Percentiles rank a stretch among this genome's conserved stretches.
These are phyloP conservation scores for Gymnothorax javanicus DNA, from an alignment of 2,797 vertebrate species.

Conservation along the genomic window DNA sequence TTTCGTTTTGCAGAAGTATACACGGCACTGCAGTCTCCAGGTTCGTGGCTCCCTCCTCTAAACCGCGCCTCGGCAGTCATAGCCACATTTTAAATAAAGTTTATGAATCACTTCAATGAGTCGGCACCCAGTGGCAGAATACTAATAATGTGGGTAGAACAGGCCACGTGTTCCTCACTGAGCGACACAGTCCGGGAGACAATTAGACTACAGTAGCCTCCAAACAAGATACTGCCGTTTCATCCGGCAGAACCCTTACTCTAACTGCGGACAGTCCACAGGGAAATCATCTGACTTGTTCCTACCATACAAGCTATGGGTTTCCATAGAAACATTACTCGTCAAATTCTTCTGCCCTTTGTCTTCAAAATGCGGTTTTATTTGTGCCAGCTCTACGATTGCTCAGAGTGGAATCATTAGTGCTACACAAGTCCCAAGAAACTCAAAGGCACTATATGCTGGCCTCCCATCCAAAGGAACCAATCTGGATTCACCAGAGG, in stretches of 20 bases:
- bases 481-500: too few species aligned
- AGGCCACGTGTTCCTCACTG: background rate
- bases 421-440: background rate
- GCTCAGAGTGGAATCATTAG: background rate
- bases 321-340: constrained; percentile 72
- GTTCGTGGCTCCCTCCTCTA: background rate
- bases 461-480: too few species aligned
- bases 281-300: constrained; percentile 70
- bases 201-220: constrained; percentile 13
- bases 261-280: constrained; percentile 44
- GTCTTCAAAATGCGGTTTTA: constrained; percentile 25
- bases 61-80: background rate
- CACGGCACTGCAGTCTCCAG: background rate
- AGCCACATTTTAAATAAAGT: constrained; percentile 13
- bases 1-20: background rate
- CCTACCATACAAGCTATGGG: constrained; percentile 59
- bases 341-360: constrained; percentile 58
- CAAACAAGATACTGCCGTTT: background rate
- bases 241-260: constrained; percentile 18
- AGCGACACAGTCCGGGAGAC: background rate
- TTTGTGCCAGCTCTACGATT: background rate
- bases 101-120: background rate
- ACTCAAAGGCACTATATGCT: background rate
- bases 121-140: background rate
- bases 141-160: constrained; percentile 5